Conservation (phyloP, 2,113 vertebrate species). For the Menura novaehollandiae region DNA sequence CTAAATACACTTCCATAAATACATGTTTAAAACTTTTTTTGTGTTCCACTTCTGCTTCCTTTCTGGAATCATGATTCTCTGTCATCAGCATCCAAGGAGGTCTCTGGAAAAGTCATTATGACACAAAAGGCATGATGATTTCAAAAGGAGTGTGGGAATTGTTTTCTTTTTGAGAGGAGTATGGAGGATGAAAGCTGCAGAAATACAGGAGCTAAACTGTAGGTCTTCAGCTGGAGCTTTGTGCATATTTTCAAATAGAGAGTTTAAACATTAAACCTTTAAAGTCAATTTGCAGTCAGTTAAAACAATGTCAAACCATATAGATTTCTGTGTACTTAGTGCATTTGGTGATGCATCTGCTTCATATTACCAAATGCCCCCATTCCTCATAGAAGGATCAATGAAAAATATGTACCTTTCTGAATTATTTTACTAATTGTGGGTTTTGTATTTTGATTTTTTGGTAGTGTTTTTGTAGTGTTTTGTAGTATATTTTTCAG, state of each 20-base stretch:
- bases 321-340: neutral
- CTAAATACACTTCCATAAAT: neutral
- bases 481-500: neutral
- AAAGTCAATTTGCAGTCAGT: neutral
- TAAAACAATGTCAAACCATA: neutral
- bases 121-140: neutral
- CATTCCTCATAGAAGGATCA: neutral
- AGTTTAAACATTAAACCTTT: neutral
- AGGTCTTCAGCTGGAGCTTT: neutral
- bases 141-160: neutral
- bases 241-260: neutral
- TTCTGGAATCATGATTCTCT: neutral
- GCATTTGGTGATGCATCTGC: neutral
- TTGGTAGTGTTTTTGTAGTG: neutral
- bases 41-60: neutral
- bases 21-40: neutral
- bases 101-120: conserved; percentile 39
- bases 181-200: neutral
- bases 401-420: neutral
- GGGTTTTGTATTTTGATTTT: neutral
- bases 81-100: neutral
- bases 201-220: neutral
- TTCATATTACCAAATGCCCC: neutral
- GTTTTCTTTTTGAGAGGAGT: neutral
- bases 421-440: neutral